These are phyloP conservation scores for Alouatta palliata DNA, from an alignment of 2,113 vertebrate genomes.

Conservation along the genomic window DNA sequence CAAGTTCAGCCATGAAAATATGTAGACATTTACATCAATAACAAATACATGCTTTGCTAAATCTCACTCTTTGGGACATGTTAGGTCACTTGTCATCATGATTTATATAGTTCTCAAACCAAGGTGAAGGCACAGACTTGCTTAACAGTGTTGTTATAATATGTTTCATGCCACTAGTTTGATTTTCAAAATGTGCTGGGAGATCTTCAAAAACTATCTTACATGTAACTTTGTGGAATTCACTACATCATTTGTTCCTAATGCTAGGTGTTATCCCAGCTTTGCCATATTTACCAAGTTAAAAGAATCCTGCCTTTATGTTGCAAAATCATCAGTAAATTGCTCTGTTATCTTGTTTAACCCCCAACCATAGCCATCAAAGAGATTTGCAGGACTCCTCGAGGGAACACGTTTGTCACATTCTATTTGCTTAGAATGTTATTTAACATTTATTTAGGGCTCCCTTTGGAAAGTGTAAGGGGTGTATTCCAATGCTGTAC, in stretches of 20 bases:
- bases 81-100: not conserved
- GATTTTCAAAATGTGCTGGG: not conserved
- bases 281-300: constrained; percentile 9
- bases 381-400: not conserved
- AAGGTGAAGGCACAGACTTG: not conserved
- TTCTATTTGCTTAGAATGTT: not conserved
- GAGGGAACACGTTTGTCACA: not conserved
- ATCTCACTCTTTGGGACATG: not conserved
- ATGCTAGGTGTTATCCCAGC: not conserved
- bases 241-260: not conserved
- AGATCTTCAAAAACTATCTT: not conserved
- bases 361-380: not conserved
- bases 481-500: not conserved
- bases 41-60: not conserved
- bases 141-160: not conserved
- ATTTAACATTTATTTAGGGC: not conserved
- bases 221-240: not conserved
- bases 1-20: not conserved
- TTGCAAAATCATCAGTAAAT: not conserved
- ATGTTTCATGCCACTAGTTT: not conserved
- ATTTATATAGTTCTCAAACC: not conserved
- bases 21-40: not conserved
- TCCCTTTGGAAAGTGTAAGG: not conserved
- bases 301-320: not conserved
- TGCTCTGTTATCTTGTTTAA: not conserved